Conservation (phyloP, 2,113 vertebrate species). For the Amphiprion percula region DNA sequence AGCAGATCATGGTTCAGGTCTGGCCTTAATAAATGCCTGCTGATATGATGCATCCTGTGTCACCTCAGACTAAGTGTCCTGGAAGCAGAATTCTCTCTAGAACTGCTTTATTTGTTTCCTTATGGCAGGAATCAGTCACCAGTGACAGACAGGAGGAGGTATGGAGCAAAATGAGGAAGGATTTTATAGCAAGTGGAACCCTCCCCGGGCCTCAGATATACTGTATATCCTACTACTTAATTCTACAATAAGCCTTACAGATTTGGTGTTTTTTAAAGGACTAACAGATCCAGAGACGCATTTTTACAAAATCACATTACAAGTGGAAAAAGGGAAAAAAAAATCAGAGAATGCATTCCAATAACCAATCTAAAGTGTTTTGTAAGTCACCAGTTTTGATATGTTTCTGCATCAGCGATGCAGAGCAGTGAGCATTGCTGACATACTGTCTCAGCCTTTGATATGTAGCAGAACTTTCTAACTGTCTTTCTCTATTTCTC, state of each 20-base stretch:
- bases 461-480: conserved; percentile 67
- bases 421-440: conserved; percentile 42
- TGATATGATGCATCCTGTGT: background rate
- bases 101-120: background rate
- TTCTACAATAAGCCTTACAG: background rate
- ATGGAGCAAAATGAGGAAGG: conserved; percentile 6
- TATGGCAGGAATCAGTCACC: conserved; percentile 7
- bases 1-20: no score
- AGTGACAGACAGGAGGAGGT: background rate
- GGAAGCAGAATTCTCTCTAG: background rate
- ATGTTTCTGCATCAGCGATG: conserved; percentile 51
- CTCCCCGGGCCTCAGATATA: background rate
- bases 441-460: conserved; percentile 67
- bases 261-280: conserved; percentile 17
- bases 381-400: conserved; percentile 41
- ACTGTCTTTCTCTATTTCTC: conserved; percentile 54
- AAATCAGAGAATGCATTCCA: conserved; percentile 21
- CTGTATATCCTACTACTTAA: background rate
- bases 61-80: background rate
- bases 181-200: conserved; percentile 17
- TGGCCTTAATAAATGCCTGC: no score
- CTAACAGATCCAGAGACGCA: conserved; percentile 9
- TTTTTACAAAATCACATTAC: conserved; percentile 36
- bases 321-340: conserved; percentile 8
- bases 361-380: conserved; percentile 53